Evolutionary conservation across 2,797 vertebrate species (phyloP), one percentile per base, ranked within the genome.

Genomic region (Gila robusta): DNA sequence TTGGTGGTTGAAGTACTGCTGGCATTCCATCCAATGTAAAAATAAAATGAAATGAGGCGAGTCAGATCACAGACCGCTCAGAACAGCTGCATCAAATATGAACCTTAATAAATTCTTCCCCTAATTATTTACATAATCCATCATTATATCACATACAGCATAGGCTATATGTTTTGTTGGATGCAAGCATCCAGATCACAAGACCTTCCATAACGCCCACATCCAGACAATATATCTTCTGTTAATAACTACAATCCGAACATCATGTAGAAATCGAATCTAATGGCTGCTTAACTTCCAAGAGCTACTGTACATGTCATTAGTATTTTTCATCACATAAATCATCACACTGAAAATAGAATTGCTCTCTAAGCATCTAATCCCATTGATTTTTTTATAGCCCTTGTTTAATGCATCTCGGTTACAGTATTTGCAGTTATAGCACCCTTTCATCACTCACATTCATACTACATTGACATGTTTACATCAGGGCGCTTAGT

Each of bases 351-450:
- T 35, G 14, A 52, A 47, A 52, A 49, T 49, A 52, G 37, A 35
- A 83, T 64, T 49, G 19, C 56, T 66, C 54, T 49, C 16, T 37
- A n/a, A 4, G 44, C 62, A 39, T 69, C 26, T 76, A 59, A n/a
- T 59, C 56, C 56, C 9, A 70, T 81, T 54, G 44, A 67, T 67
- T 67, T 54, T 79, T 64, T 52, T 54, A 77, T 69, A 78, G 37
- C 37, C 17, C 49, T 72, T 71, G 76, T 67, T 66, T 78, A 84
- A 71, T 79, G 83, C 12, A 0, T 47, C 32, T 54, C 1, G 2
- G 44, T 52, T 84, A 70, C 37, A 44, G 21, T 79, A 70, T 64
- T 64, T 73, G 37, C 67, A 59, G 76, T 79, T 79, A 71, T 17
- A 79, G 21, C 52, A 12, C 26, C 12, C 69, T 79, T 62, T 72